Evolutionary conservation across 1,140 invertebrate genomes (phyloP).

Genomic region (Achroia grisella): DNA sequence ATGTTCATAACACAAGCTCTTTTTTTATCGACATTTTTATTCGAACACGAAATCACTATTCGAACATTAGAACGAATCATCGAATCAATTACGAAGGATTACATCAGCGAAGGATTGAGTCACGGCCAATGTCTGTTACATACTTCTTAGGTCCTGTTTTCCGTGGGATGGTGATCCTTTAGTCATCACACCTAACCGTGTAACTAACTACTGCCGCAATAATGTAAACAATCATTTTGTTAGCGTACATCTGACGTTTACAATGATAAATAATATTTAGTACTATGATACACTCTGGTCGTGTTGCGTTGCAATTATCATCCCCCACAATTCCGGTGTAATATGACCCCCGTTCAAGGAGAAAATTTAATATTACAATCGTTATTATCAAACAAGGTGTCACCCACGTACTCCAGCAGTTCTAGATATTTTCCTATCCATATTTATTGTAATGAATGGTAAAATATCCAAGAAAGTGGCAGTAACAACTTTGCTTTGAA

Average conservation of each 20-base stretch:
- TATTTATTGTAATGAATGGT: neutral
- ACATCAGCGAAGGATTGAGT: conserved; percentile 68
- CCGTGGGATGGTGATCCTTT: conserved; percentile 51
- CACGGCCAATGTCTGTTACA: conserved; percentile 47
- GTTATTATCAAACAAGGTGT: neutral
- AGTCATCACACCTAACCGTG: conserved; percentile 42
- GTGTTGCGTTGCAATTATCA: conserved; percentile 3
- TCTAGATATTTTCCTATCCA: neutral
- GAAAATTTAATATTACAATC: conserved; percentile 2
- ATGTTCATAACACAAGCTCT: too few relatives aligned
- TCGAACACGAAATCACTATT: conserved; percentile 32
- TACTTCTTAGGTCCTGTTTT: conserved; percentile 38
- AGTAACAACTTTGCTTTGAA: neutral
- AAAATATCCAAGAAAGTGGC: neutral
- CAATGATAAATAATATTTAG: conserved; percentile 20
- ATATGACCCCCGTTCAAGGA: conserved; percentile 1
- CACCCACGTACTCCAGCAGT: neutral
- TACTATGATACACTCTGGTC: conserved; percentile 3
- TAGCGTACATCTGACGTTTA: conserved; percentile 31
- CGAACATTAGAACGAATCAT: conserved; percentile 45
- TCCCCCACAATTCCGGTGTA: conserved; percentile 9
- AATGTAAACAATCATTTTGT: conserved; percentile 46
- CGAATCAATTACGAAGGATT: conserved; percentile 60
- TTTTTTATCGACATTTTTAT: conserved; percentile 2
- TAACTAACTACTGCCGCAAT: conserved; percentile 49